phyloP scores from a whole-genome alignment of 2,113 vertebrate genomes.

The Halichoerus grypus region DNA sequence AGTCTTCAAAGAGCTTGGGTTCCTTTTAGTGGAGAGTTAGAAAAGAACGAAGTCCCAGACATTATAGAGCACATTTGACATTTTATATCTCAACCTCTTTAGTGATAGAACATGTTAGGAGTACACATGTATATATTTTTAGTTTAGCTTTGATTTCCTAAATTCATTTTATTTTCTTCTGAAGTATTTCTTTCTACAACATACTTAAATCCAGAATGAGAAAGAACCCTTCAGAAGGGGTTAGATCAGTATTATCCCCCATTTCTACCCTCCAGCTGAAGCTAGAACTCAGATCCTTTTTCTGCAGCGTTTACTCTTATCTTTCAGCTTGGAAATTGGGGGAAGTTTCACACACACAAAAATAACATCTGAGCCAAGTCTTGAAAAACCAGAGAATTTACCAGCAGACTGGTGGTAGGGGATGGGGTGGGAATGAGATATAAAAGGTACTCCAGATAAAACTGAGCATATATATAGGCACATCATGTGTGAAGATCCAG shows the following conservation, averaged over 20 bases:
- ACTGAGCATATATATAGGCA: not conserved
- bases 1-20: not conserved
- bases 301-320: not conserved
- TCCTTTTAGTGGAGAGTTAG: not conserved
- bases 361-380: not conserved
- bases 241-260: not conserved
- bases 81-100: not conserved
- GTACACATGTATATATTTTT: not conserved
- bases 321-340: not conserved
- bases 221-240: not conserved
- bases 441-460: not conserved
- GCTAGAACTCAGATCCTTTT: not conserved
- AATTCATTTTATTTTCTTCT: not conserved
- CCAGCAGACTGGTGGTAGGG: not conserved
- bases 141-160: not conserved
- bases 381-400: not conserved
- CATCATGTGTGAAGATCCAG: not conserved
- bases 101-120: not conserved
- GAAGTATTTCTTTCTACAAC: not conserved
- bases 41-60: not conserved
- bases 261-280: not conserved
- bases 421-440: not conserved
- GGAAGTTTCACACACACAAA: not conserved
- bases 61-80: not conserved
- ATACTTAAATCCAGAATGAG: not conserved